These are phyloP conservation scores for Scytalopus superciliaris DNA, from an alignment of 2,113 vertebrate species.

Conservation along the genomic window DNA sequence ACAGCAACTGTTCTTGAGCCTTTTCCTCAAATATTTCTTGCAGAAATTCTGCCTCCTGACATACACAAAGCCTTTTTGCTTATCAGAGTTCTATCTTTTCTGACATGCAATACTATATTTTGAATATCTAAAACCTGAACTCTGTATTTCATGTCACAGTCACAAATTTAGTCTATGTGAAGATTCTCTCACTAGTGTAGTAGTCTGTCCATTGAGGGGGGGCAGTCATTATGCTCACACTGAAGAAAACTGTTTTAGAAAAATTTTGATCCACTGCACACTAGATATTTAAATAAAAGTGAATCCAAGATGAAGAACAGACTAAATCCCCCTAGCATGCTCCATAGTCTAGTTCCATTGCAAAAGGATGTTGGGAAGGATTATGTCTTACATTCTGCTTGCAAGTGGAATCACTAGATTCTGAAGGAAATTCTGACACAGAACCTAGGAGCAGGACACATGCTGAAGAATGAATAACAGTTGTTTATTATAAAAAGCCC, in stretches of 20 bases:
- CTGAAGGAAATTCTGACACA: not conserved
- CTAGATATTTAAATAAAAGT: not conserved
- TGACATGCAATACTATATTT: not conserved
- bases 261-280: not conserved
- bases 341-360: not conserved
- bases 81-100: not conserved
- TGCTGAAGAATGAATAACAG: not conserved
- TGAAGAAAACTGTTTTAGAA: not conserved
- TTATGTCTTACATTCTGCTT: not conserved
- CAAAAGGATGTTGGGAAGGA: not conserved
- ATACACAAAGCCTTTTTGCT: not conserved
- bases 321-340: not conserved
- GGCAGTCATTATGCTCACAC: accelerated
- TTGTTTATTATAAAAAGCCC: not conserved
- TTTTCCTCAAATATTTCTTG: not conserved
- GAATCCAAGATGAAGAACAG: not conserved
- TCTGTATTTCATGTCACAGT: not conserved
- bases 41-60: not conserved
- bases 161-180: not conserved
- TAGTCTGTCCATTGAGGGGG: not conserved
- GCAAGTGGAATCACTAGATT: not conserved
- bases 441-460: not conserved
- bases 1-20: not conserved
- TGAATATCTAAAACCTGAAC: not conserved
- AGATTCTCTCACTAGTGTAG: not conserved